These are phyloP conservation scores for Agrypnus murinus DNA, from an alignment of 2,888 invertebrate genomes.

Conservation along the genomic window DNA sequence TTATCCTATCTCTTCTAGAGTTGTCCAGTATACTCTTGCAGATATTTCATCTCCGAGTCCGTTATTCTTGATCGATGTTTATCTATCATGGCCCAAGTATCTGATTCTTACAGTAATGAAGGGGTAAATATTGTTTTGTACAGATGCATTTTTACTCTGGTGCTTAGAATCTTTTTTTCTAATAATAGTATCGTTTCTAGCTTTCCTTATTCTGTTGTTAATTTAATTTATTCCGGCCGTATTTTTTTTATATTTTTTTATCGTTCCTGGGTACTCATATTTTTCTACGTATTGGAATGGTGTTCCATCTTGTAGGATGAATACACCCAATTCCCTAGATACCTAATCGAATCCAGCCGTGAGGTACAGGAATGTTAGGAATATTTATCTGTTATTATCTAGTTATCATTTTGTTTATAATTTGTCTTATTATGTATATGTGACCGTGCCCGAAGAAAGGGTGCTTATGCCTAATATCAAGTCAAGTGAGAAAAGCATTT, in stretches of 20 bases:
- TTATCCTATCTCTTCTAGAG: slow-evolving; percentile 4
- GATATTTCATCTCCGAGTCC: neutral
- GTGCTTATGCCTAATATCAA: no score
- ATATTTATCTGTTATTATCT: no score
- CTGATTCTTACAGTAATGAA: neutral
- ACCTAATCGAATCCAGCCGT: no score
- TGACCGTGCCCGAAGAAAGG: no score
- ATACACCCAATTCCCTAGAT: no score
- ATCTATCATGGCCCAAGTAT: neutral
- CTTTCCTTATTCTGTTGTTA: slow-evolving; percentile 7
- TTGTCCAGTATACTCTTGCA: neutral
- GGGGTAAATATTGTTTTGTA: neutral
- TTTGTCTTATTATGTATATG: no score
- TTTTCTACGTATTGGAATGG: neutral
- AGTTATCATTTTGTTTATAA: no score
- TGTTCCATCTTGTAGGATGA: no score
- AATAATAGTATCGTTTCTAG: neutral
- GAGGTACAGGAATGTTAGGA: no score
- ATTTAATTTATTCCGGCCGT: neutral
- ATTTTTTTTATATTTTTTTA: neutral
- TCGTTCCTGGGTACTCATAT: neutral
- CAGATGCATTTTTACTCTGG: neutral
- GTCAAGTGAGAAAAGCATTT: no score
- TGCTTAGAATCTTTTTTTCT: neutral
- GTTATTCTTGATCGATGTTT: slow-evolving; percentile 8